Conservation (phyloP, 2,888 invertebrate species). For the Plutella xylostella region DNA sequence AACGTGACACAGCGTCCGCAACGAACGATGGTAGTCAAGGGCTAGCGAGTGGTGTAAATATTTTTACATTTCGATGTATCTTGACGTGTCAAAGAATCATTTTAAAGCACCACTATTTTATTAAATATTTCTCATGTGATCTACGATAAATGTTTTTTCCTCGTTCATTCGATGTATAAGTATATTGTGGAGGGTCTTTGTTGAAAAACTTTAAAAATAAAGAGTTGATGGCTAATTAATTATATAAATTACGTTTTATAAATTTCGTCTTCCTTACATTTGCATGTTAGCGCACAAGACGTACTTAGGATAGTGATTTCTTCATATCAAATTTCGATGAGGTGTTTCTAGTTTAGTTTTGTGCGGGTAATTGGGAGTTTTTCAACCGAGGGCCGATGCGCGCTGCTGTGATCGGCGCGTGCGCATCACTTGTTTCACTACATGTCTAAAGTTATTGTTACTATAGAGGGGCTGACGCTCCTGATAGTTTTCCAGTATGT, state of each 20-base stretch:
- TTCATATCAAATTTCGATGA: slow-evolving; percentile 56
- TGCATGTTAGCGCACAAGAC: slow-evolving; percentile 60
- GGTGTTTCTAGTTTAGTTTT: slow-evolving; percentile 25
- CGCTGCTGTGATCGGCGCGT: not conserved
- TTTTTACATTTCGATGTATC: slow-evolving; percentile 58
- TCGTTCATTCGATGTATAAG: slow-evolving; percentile 15
- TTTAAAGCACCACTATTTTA: slow-evolving; percentile 47
- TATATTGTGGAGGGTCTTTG: slow-evolving; percentile 30
- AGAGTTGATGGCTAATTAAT: too few relatives aligned
- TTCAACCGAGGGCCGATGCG: not conserved
- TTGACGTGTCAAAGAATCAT: slow-evolving; percentile 49
- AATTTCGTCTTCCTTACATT: slow-evolving; percentile 59
- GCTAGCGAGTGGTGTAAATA: too few relatives aligned
- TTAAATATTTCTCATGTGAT: slow-evolving; percentile 49
- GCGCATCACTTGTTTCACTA: slow-evolving; percentile 37
- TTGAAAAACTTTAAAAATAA: slow-evolving; percentile 30
- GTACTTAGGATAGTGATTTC: slow-evolving; percentile 45
- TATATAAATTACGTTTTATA: slow-evolving; percentile 30
- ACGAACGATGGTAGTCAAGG: too few relatives aligned
- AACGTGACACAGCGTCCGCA: too few relatives aligned
- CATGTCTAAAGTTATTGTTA: slow-evolving; percentile 38
- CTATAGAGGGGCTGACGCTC: slow-evolving; percentile 2
- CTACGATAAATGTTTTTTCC: slow-evolving; percentile 35
- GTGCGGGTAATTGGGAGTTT: not conserved
- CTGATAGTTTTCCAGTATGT: slow-evolving; percentile 11